phyloP scores from a whole-genome alignment of 2,113 vertebrate species.

The Platichthys stellatus region DNA sequence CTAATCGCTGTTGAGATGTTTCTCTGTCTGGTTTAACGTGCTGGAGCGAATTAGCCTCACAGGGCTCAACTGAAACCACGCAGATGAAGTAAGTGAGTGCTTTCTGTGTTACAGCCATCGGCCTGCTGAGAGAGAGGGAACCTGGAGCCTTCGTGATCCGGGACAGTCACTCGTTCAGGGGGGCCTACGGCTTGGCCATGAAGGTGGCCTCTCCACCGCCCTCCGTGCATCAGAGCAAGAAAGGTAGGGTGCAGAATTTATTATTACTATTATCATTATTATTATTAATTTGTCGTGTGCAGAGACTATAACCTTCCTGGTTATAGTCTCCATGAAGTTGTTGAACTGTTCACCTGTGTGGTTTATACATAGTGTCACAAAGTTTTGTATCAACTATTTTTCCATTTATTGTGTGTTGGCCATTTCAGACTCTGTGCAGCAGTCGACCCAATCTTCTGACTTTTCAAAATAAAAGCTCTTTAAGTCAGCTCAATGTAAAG shows the following conservation, averaged over 20 bases:
- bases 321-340: no score
- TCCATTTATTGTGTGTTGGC: no score
- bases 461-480: no score
- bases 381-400: no score
- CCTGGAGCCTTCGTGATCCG: conserved; percentile 96
- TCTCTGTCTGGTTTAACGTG: not conserved
- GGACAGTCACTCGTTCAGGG: conserved; percentile 97
- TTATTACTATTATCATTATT: not conserved
- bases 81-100: not conserved
- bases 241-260: conserved; percentile 82
- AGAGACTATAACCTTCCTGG: no score
- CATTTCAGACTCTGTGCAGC: no score
- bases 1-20: not conserved
- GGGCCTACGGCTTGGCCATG: conserved; percentile 96
- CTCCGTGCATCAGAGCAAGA: conserved; percentile 90
- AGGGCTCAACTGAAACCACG: not conserved
- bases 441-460: no score
- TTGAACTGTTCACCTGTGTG: no score
- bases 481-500: no score
- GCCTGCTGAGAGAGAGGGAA: conserved; percentile 90
- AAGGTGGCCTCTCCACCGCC: conserved; percentile 95
- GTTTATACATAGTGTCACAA: no score
- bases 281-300: no score
- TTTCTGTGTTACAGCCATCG: conserved; percentile 84
- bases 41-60: not conserved